Percentiles rank a stretch among this genome's conserved stretches.
These are phyloP conservation scores for Ceraclea dissimilis DNA, from an alignment of 2,888 invertebrate species.

Conservation along the genomic window DNA sequence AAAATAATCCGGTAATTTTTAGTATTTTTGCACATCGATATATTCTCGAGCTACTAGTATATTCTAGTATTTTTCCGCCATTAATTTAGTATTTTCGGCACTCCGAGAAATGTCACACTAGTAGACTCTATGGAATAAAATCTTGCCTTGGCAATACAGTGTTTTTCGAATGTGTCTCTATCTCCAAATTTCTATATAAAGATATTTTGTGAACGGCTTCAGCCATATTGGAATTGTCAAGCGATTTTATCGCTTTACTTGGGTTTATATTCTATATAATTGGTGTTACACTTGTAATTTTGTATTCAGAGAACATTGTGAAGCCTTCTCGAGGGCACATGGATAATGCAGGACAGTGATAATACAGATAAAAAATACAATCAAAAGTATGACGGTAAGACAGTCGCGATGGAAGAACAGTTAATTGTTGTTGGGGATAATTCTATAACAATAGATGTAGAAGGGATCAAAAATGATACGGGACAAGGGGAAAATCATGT, in stretches of 20 bases:
- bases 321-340: slow-evolving; percentile 6
- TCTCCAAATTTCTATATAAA: too few species aligned
- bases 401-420: not conserved
- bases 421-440: not conserved
- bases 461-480: not conserved
- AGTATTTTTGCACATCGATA: too few species aligned
- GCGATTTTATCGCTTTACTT: slow-evolving; percentile 31
- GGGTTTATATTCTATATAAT: not conserved
- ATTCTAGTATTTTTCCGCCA: too few species aligned
- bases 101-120: too few species aligned
- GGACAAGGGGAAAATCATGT: not conserved
- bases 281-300: not conserved
- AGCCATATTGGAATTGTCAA: slow-evolving; percentile 53
- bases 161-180: too few species aligned
- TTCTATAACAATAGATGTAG: slow-evolving; percentile 1
- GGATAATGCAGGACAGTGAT: slow-evolving; percentile 7
- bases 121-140: too few species aligned
- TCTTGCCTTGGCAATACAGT: too few species aligned
- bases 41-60: too few species aligned
- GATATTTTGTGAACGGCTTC: not conserved
- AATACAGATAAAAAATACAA: slow-evolving; percentile 1
- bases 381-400: not conserved
- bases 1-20: too few species aligned
- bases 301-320: slow-evolving; percentile 1
- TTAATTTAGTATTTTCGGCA: too few species aligned